These are phyloP conservation scores for Sinocyclocheilus grahami DNA, from an alignment of 2,113 vertebrate genomes.

Conservation along the genomic window DNA sequence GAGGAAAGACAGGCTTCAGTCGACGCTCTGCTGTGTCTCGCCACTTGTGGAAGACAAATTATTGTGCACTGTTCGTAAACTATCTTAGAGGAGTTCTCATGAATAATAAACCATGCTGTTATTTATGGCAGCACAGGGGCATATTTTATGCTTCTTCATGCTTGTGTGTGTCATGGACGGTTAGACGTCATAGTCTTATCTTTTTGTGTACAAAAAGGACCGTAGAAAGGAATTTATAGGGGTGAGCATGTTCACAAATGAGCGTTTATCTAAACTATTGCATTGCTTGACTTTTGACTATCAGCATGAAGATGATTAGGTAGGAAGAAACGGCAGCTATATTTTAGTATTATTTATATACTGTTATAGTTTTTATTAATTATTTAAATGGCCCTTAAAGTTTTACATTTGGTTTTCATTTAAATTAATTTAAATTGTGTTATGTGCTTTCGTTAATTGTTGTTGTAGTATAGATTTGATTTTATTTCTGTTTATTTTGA, in stretches of 20 bases:
- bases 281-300: neutral
- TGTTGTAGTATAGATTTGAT: no score
- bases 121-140: neutral
- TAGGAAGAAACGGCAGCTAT: no score
- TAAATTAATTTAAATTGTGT: neutral
- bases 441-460: no score
- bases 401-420: neutral
- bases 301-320: neutral
- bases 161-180: slow-evolving; percentile 2
- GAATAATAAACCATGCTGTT: slow-evolving; percentile 31
- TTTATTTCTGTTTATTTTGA: no score
- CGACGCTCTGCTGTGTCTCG: neutral
- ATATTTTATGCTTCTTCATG: slow-evolving; percentile 7
- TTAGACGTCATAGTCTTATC: slow-evolving; percentile 35
- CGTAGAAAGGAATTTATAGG: slow-evolving; percentile 36
- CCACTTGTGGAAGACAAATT: slow-evolving; percentile 27
- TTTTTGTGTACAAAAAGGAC: slow-evolving; percentile 36
- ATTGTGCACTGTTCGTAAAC: neutral
- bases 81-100: slow-evolving; percentile 12
- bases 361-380: neutral
- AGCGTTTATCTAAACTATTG: neutral
- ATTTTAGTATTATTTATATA: no score
- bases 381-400: neutral
- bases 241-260: neutral
- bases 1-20: slow-evolving; percentile 25